phyloP scores from a whole-genome alignment of 2,888 invertebrate genomes.

The Drosophila melanosoma region DNA sequence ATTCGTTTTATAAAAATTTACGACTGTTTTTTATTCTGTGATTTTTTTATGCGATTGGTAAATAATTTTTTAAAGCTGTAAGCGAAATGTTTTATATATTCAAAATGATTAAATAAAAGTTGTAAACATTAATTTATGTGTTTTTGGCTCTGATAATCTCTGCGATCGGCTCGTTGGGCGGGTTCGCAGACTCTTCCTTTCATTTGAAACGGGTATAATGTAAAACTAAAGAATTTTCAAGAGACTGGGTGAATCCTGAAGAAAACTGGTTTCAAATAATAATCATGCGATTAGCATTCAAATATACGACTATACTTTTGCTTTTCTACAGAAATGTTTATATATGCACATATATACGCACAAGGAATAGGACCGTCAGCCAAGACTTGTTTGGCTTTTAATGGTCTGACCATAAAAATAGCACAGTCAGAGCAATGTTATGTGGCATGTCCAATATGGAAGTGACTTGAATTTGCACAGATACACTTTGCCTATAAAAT shows the following conservation, averaged over 20 bases:
- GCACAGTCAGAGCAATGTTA: slow-evolving; percentile 12
- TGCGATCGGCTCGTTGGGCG: not conserved
- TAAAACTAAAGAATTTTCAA: slow-evolving; percentile 1
- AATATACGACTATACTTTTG: slow-evolving; percentile 40
- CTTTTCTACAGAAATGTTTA: slow-evolving; percentile 29
- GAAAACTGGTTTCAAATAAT: slow-evolving; percentile 46
- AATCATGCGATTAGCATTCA: slow-evolving; percentile 35
- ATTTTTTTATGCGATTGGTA: not conserved
- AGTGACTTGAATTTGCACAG: not conserved
- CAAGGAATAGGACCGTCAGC: slow-evolving; percentile 11
- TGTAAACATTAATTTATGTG: not conserved
- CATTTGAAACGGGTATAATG: not conserved
- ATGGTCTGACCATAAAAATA: slow-evolving; percentile 37
- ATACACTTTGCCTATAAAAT: not conserved
- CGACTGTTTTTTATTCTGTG: not conserved
- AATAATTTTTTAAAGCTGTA: not conserved
- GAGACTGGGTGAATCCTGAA: slow-evolving; percentile 3
- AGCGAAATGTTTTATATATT: not conserved
- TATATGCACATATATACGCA: not conserved
- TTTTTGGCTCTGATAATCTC: not conserved
- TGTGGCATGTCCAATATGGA: slow-evolving; percentile 1
- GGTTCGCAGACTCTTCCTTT: not conserved
- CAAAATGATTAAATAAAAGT: not conserved
- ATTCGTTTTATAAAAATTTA: not conserved
- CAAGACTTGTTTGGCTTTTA: slow-evolving; percentile 40